Percentiles rank a stretch among this genome's conserved stretches.
These are phyloP conservation scores for Coelopa frigida DNA, from an alignment of 1,140 invertebrate species.

Conservation along the genomic window DNA sequence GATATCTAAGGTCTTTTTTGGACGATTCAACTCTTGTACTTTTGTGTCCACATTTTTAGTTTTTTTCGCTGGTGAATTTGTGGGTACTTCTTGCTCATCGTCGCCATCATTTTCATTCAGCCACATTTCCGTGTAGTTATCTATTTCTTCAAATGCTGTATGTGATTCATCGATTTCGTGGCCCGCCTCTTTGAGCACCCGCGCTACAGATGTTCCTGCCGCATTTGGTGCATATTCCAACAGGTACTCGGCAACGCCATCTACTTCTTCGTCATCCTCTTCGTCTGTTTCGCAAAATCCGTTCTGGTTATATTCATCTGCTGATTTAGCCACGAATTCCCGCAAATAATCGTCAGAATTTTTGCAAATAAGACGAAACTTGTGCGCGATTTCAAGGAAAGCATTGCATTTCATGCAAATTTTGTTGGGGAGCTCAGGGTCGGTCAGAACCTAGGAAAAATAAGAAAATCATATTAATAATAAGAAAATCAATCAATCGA, in stretches of 20 bases:
- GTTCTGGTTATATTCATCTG: background rate
- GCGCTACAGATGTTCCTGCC: background rate
- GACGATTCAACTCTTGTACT: background rate
- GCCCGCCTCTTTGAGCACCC: background rate
- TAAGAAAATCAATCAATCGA: background rate
- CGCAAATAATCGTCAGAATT: constrained; percentile 32
- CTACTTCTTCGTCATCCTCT: constrained; percentile 21
- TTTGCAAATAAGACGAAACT: constrained; percentile 35
- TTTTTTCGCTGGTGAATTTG: background rate
- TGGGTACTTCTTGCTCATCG: background rate
- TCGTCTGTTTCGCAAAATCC: constrained; percentile 10
- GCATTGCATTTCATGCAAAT: constrained; percentile 33
- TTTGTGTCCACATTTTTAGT: background rate
- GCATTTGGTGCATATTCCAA: constrained; percentile 8
- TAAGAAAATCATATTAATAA: background rate
- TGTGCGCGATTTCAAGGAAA: constrained; percentile 28
- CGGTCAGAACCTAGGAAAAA: constrained; percentile 23
- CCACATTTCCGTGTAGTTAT: constrained; percentile 5
- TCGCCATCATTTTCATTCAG: constrained; percentile 2
- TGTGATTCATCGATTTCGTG: background rate
- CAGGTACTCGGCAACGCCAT: constrained; percentile 19
- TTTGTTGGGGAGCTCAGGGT: constrained; percentile 20
- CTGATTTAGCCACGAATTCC: constrained; percentile 23
- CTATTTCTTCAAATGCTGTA: constrained; percentile 5
- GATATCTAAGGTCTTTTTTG: constrained; percentile 10